Percentiles rank a stretch among this genome's conserved stretches.
These are phyloP conservation scores for Rhagium mordax DNA, from an alignment of 2,888 invertebrate genomes.

Conservation along the genomic window DNA sequence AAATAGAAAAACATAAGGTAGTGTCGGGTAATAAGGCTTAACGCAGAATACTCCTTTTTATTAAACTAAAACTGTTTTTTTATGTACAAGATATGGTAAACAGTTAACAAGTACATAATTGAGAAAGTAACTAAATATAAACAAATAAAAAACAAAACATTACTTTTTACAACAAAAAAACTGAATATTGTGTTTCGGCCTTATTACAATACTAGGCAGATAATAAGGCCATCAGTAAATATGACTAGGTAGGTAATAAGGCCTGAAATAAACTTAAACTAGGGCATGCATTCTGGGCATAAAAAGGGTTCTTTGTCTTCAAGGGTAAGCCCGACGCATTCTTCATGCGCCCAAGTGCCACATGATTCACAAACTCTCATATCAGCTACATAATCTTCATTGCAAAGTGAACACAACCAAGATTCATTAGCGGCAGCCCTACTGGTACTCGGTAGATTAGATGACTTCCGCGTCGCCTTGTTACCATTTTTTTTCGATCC, in stretches of 20 bases:
- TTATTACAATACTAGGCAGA: not conserved
- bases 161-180: not conserved
- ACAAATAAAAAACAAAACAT: not conserved
- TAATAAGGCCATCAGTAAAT: not conserved
- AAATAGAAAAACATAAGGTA: too few species aligned
- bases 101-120: too few species aligned
- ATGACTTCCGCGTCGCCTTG: not conserved
- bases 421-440: constrained; percentile 7
- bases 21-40: too few species aligned
- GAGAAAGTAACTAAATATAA: too few species aligned
- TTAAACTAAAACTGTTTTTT: too few species aligned
- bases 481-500: too few species aligned
- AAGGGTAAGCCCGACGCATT: constrained; percentile 27
- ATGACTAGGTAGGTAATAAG: constrained; percentile 11
- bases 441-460: not conserved
- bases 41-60: too few species aligned
- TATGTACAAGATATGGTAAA: too few species aligned
- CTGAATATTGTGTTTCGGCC: not conserved
- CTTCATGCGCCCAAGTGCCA: constrained; percentile 32
- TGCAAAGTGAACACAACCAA: constrained; percentile 31
- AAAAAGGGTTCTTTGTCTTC: constrained; percentile 28
- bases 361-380: constrained; percentile 26
- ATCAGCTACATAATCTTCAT: constrained; percentile 24
- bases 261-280: constrained; percentile 1
- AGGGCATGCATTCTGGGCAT: constrained; percentile 12